phyloP scores from a whole-genome alignment of 2,797 vertebrate genomes.

The Garrulus glandarius region DNA sequence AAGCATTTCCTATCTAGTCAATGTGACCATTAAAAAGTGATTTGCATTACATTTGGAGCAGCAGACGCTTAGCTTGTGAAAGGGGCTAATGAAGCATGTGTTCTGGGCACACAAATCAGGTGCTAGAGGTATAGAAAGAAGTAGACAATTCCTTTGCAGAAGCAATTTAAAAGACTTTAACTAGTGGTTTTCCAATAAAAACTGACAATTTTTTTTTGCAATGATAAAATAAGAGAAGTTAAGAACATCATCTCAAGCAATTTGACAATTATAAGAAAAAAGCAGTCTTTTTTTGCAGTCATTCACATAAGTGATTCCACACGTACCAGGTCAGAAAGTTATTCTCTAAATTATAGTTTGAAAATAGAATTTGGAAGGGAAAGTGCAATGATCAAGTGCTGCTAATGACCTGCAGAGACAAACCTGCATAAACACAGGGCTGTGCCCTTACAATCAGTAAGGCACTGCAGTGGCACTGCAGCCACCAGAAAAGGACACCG shows the following conservation, averaged over 20 bases:
- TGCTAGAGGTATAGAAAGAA: conserved; percentile 21
- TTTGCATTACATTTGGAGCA: conserved; percentile 61
- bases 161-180: conserved; percentile 25
- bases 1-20: conserved; percentile 65
- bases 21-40: conserved; percentile 68
- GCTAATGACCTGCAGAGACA: background rate
- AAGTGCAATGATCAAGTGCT: background rate
- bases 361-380: background rate
- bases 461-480: background rate
- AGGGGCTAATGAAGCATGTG: conserved; percentile 60
- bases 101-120: conserved; percentile 58
- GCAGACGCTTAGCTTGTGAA: conserved; percentile 46
- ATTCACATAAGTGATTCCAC: background rate
- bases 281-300: background rate
- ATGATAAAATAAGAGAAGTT: background rate
- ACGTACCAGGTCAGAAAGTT: background rate
- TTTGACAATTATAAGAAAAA: background rate
- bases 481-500: background rate
- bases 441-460: background rate
- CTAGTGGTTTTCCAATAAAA: conserved; percentile 5
- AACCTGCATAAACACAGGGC: background rate
- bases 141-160: background rate
- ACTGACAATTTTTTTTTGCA: background rate
- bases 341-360: background rate
- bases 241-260: background rate